A percentile compares a stretch with the other conserved stretches of the same genome.
phyloP scores from a whole-genome alignment of 2,797 vertebrate genomes.

The Sylvia borin region DNA sequence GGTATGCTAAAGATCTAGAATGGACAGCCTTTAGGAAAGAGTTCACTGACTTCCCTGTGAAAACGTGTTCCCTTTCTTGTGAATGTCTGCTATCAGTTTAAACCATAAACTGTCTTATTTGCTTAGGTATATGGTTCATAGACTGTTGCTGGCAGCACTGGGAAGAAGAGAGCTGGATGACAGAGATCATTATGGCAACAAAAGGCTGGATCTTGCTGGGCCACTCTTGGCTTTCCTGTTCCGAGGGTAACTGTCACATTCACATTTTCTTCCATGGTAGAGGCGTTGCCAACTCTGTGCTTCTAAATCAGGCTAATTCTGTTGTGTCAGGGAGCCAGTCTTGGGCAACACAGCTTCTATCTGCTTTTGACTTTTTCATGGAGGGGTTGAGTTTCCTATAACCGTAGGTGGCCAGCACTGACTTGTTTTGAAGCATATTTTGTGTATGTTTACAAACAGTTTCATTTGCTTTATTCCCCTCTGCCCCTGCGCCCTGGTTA shows the following conservation, averaged over 20 bases:
- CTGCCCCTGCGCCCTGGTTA: background rate
- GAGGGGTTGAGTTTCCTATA: background rate
- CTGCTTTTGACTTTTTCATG: background rate
- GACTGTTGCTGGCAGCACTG: conserved; percentile 91
- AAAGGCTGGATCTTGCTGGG: conserved; percentile 95
- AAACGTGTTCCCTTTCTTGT: background rate
- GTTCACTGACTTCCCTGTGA: background rate
- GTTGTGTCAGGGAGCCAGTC: background rate
- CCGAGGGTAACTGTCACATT: conserved; percentile 83
- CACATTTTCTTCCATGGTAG: background rate
- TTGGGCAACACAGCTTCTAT: background rate
- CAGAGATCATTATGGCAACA: conserved; percentile 99
- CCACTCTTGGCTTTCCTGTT: conserved; percentile 95
- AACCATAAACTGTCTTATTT: background rate
- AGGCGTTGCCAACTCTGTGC: background rate
- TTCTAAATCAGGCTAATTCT: background rate
- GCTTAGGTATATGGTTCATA: conserved; percentile 95
- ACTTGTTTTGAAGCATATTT: background rate
- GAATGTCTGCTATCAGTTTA: background rate
- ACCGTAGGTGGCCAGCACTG: background rate
- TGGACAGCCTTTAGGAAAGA: background rate
- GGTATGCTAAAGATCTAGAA: background rate
- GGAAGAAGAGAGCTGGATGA: conserved; percentile 95
- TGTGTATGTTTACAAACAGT: background rate
- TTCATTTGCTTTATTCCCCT: background rate